These are phyloP conservation scores for Myopa tessellatipennis DNA, from an alignment of 2,888 invertebrate species.

Conservation along the genomic window DNA sequence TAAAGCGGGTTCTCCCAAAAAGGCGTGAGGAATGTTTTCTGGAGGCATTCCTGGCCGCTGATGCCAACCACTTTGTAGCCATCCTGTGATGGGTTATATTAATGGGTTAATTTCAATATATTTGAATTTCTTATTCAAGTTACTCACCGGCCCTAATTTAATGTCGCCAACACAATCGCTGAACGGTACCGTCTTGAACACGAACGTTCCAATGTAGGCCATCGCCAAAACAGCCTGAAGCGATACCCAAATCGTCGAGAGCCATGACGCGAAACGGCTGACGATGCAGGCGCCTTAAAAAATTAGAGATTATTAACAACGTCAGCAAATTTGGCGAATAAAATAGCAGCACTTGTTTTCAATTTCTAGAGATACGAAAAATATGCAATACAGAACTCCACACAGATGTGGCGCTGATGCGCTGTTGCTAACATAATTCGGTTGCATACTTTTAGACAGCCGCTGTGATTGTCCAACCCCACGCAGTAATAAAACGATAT, in stretches of 20 bases:
- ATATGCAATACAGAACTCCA: neutral
- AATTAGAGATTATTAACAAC: neutral
- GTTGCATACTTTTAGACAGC: too few relatives aligned
- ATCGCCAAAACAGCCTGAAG: conserved; percentile 66
- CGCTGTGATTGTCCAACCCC: too few relatives aligned
- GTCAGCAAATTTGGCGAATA: too few relatives aligned
- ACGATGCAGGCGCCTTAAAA: conserved; percentile 65
- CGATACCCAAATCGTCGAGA: conserved; percentile 67
- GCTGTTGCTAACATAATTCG: too few relatives aligned
- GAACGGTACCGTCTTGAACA: conserved; percentile 65
- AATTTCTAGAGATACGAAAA: too few relatives aligned
- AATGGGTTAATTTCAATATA: neutral
- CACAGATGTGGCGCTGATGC: neutral
- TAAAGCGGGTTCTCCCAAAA: conserved; percentile 67
- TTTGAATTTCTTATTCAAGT: neutral
- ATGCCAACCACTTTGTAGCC: conserved; percentile 61
- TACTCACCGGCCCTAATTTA: conserved; percentile 59
- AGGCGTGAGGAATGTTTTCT: conserved; percentile 66
- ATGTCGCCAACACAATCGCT: conserved; percentile 64
- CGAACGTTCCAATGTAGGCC: conserved; percentile 66
- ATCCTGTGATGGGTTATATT: conserved; percentile 51
- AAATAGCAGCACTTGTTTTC: too few relatives aligned
- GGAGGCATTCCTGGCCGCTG: conserved; percentile 65
- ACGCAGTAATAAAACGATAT: too few relatives aligned
- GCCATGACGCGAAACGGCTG: conserved; percentile 67